A percentile compares a stretch with the other conserved stretches of the same genome.
Evolutionary conservation across 2,888 invertebrate species (phyloP).

Genomic region (Drosophila flavopinicola): DNA sequence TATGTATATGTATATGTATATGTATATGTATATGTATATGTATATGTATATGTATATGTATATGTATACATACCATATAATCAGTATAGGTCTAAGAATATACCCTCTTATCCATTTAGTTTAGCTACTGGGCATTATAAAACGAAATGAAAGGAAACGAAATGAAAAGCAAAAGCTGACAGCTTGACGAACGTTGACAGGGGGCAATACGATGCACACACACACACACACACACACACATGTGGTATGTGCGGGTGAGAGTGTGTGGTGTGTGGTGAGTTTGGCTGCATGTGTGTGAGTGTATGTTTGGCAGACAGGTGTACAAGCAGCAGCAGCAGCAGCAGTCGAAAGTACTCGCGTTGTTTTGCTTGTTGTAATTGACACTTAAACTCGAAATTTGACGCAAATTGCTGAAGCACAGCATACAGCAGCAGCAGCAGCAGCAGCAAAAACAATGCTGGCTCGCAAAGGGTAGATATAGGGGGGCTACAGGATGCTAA

Average conservation of each 20-base stretch:
- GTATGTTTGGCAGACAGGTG: slow-evolving; percentile 51
- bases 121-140: slow-evolving; percentile 11
- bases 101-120: neutral
- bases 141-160: slow-evolving; percentile 36
- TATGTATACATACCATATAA: no score
- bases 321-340: slow-evolving; percentile 36
- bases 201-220: slow-evolving; percentile 6
- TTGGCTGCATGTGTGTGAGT: slow-evolving; percentile 24
- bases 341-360: slow-evolving; percentile 46
- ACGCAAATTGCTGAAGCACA: slow-evolving; percentile 71
- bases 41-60: no score
- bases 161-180: slow-evolving; percentile 63
- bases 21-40: no score
- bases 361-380: slow-evolving; percentile 68
- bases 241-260: slow-evolving; percentile 12
- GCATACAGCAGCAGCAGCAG: slow-evolving; percentile 25
- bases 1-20: no score
- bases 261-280: slow-evolving; percentile 24
- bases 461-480: neutral
- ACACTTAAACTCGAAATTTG: slow-evolving; percentile 80
- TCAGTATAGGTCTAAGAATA: no score
- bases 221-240: slow-evolving; percentile 1
- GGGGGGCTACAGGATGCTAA: slow-evolving; percentile 1
- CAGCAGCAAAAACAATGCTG: slow-evolving; percentile 31
- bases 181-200: slow-evolving; percentile 63